Base-by-base conservation (phyloP, 35 echinoderm and acorn worm genomes). In the Chiridota heheva region DNA sequence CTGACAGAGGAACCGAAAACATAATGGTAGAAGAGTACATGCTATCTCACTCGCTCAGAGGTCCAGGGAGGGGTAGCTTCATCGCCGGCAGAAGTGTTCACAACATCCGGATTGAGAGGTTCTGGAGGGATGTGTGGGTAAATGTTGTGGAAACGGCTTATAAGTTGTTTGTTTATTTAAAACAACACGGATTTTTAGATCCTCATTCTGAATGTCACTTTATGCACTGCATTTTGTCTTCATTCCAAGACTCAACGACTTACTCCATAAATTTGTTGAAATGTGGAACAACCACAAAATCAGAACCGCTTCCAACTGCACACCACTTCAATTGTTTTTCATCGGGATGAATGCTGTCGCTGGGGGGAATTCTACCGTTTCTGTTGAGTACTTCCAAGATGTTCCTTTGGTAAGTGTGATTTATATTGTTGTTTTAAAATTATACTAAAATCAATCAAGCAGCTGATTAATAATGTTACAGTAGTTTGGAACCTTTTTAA, bases 91-190 rank as follows among this genome's bases (percentile, higher is more conserved):
- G 51, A 13, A 90, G 87, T 57, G 80, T 85, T 0, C 91, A 89
- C 33, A 95, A 95, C 31, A 45, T 63, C 35, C 32, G 91, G 0
- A 95, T 95, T 2, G 91, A 95, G 48, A 32, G 91, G 36, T 69
- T 95, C 31, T 95, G 86, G 86, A 41, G 82, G 43, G 90, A 93
- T 51, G 58, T 93, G 2, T 70, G n/a, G n/a, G n/a, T n/a, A n/a
- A n/a, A n/a, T n/a, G n/a, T n/a, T n/a, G n/a, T n/a, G n/a, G n/a
- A n/a, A n/a, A n/a, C n/a, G n/a, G n/a, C n/a, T n/a, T n/a, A n/a
- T n/a, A n/a, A n/a, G n/a, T n/a, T n/a, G n/a, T n/a, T n/a, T n/a
- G n/a, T n/a, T n/a, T n/a, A n/a, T n/a, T n/a, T n/a, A n/a, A n/a
- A n/a, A n/a, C n/a, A n/a, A n/a, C n/a, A n/a, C n/a, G n/a, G n/a